Percentiles rank a stretch among this genome's conserved stretches.
phyloP scores from a whole-genome alignment of 2,888 invertebrate genomes.

The Patella depressa region DNA sequence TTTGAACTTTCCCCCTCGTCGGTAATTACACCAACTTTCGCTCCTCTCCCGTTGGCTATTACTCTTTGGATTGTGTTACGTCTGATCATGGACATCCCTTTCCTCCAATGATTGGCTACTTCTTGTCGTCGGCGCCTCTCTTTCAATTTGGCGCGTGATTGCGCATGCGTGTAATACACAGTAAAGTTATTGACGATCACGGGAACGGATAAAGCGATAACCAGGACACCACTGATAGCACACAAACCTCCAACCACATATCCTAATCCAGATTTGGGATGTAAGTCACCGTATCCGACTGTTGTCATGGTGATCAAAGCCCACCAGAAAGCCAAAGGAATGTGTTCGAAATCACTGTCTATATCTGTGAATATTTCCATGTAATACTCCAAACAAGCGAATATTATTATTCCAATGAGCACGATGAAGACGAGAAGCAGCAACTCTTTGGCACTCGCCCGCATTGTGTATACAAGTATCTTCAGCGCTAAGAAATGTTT shows the following conservation, averaged over 20 bases:
- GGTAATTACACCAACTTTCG: background rate
- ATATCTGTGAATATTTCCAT: slow-evolving; percentile 49
- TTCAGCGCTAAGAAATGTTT: slow-evolving; percentile 54
- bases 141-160: slow-evolving; percentile 50
- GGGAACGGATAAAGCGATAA: slow-evolving; percentile 54
- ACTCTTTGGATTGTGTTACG: background rate
- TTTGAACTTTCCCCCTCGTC: background rate
- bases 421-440: slow-evolving; percentile 49
- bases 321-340: slow-evolving; percentile 93
- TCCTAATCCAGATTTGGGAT: slow-evolving; percentile 47
- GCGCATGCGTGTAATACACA: slow-evolving; percentile 53
- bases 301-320: slow-evolving; percentile 91
- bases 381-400: slow-evolving; percentile 52
- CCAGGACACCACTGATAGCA: slow-evolving; percentile 52
- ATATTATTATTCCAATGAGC: slow-evolving; percentile 50
- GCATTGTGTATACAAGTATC: slow-evolving; percentile 52
- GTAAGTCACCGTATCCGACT: slow-evolving; percentile 74
- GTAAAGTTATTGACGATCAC: slow-evolving; percentile 57
- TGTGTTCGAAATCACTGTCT: slow-evolving; percentile 45
- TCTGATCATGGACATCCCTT: background rate
- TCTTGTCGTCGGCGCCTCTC: slow-evolving; percentile 24
- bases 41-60: background rate
- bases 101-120: background rate
- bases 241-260: slow-evolving; percentile 50
- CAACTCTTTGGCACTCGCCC: slow-evolving; percentile 50